These are phyloP conservation scores for Chymomyza procnemis DNA, from an alignment of 2,888 invertebrate genomes.

Conservation along the genomic window DNA sequence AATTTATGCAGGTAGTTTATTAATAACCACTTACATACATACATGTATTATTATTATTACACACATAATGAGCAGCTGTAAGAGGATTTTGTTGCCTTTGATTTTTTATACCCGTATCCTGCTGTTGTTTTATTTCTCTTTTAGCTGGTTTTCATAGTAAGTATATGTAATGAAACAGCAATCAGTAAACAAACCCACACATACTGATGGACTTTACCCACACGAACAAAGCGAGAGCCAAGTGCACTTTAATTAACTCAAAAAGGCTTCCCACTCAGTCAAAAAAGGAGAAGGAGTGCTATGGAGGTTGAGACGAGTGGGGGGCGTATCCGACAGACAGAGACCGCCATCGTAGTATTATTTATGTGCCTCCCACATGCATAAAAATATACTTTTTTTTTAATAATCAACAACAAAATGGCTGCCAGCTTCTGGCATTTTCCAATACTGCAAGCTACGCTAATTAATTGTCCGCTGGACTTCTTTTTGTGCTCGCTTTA, in stretches of 20 bases:
- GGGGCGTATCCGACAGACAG: no score
- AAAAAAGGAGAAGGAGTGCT: background rate
- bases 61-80: background rate
- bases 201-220: background rate
- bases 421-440: background rate
- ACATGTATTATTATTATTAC: background rate
- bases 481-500: background rate
- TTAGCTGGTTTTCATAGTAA: background rate
- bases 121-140: background rate
- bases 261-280: slow-evolving; percentile 45
- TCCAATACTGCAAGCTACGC: slow-evolving; percentile 30
- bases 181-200: background rate
- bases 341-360: background rate
- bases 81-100: background rate
- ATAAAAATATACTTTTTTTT: background rate
- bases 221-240: slow-evolving; percentile 13
- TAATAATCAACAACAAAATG: background rate
- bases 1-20: background rate
- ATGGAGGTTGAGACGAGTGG: background rate
- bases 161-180: background rate
- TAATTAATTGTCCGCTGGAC: slow-evolving; percentile 51
- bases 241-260: slow-evolving; percentile 60
- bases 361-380: background rate
- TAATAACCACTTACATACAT: background rate
- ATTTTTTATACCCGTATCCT: background rate